These are phyloP conservation scores for Ctenodactylus gundi DNA, from an alignment of 2,113 vertebrate genomes.

Conservation along the genomic window DNA sequence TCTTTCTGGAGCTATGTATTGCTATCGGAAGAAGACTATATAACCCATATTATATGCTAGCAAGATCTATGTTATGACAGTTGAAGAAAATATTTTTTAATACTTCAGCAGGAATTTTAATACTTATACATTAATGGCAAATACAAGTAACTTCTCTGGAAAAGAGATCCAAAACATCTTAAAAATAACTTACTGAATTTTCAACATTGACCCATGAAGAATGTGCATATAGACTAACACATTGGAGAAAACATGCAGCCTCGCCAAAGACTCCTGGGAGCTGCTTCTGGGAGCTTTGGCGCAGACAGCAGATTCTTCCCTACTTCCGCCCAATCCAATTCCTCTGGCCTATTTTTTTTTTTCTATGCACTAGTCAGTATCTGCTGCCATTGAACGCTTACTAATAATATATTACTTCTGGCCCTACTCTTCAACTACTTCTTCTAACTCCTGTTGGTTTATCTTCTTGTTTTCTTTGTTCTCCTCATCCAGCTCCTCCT, in stretches of 20 bases:
- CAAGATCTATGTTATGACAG: slow-evolving; percentile 1
- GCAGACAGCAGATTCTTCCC: not conserved
- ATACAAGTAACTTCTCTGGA: not conserved
- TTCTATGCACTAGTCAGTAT: not conserved
- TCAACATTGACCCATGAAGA: not conserved
- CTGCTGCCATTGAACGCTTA: not conserved
- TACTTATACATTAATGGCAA: not conserved
- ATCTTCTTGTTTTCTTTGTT: too few relatives aligned
- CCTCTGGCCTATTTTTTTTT: not conserved
- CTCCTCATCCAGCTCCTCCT: too few relatives aligned
- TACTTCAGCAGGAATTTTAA: slow-evolving; percentile 16
- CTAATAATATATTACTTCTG: slow-evolving; percentile 7
- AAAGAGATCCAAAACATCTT: not conserved
- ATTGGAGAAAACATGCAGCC: not conserved
- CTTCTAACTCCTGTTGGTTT: not conserved
- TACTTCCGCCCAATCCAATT: not conserved
- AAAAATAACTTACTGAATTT: too few relatives aligned
- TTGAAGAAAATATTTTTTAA: slow-evolving; percentile 33
- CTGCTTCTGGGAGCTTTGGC: not conserved
- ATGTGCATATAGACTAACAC: not conserved
- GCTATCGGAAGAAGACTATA: not conserved
- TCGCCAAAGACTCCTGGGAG: not conserved
- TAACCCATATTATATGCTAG: not conserved
- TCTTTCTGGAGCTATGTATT: not conserved
- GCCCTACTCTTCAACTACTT: not conserved